Conservation (phyloP, 2,888 invertebrate genomes). For the Hirtodrosophila alboralis region DNA sequence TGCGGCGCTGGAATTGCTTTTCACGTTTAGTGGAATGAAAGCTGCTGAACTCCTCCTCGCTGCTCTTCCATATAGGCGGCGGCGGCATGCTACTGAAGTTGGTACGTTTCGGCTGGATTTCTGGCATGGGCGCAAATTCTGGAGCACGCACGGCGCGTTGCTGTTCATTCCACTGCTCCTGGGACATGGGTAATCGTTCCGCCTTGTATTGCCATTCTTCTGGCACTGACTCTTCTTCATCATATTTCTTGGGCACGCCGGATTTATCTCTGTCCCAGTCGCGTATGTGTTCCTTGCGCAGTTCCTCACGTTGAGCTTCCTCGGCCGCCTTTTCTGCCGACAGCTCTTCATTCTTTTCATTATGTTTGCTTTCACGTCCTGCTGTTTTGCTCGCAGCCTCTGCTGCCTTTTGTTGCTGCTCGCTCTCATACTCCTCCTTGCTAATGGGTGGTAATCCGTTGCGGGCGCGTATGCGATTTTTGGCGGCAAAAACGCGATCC, state of each 20-base stretch:
- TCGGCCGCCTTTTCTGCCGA: constrained; percentile 73
- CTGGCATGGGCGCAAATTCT: constrained; percentile 90
- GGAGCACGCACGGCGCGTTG: constrained; percentile 88
- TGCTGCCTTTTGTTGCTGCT: constrained; percentile 35
- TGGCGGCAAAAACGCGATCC: constrained; percentile 89
- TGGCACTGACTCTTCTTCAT: constrained; percentile 7
- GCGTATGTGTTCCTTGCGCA: constrained; percentile 85
- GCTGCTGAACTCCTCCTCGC: constrained; percentile 51
- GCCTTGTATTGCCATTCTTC: constrained; percentile 81
- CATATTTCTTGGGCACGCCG: constrained; percentile 18
- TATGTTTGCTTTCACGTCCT: constrained; percentile 78
- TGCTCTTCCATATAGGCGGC: constrained; percentile 22
- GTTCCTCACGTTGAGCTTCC: constrained; percentile 82
- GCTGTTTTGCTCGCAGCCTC: constrained; percentile 37
- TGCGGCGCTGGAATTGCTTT: constrained; percentile 75
- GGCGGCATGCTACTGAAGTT: constrained; percentile 69
- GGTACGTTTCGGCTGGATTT: constrained; percentile 62
- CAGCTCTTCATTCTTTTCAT: constrained; percentile 68
- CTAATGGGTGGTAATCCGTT: constrained; percentile 89
- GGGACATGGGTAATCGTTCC: constrained; percentile 82
- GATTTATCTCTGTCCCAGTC: constrained; percentile 88
- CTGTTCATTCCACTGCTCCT: constrained; percentile 85
- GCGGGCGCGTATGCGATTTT: constrained; percentile 89
- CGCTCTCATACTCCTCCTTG: constrained; percentile 83
- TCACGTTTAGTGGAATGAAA: constrained; percentile 67